phyloP scores from a whole-genome alignment of 1,140 invertebrate species.

The Himalopsyche phryganea region DNA sequence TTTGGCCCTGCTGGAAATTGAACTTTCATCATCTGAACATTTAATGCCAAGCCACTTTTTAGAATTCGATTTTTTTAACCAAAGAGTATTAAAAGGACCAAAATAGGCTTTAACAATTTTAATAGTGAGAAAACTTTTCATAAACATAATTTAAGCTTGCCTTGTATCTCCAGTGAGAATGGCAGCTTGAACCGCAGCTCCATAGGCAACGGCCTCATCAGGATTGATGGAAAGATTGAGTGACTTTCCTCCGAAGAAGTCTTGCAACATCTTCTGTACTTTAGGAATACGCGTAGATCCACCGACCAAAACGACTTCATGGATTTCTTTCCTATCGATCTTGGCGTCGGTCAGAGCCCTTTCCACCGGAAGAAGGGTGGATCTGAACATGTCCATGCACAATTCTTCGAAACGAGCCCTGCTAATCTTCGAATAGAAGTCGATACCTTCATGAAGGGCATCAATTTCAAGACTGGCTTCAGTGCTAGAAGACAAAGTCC shows the following conservation, averaged over 20 bases:
- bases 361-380: slow-evolving; percentile 69
- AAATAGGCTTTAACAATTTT: too few species aligned
- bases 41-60: too few species aligned
- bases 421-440: slow-evolving; percentile 83
- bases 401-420: slow-evolving; percentile 85
- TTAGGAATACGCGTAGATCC: slow-evolving; percentile 66
- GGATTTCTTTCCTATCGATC: slow-evolving; percentile 65
- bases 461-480: slow-evolving; percentile 73
- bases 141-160: slow-evolving; percentile 13
- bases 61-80: too few species aligned
- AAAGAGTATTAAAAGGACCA: too few species aligned
- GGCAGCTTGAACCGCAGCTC: slow-evolving; percentile 74
- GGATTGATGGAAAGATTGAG: slow-evolving; percentile 74
- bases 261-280: slow-evolving; percentile 63
- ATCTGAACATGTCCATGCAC: slow-evolving; percentile 75
- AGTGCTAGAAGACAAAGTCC: slow-evolving; percentile 64
- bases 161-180: slow-evolving; percentile 63
- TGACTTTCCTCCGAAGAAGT: slow-evolving; percentile 63
- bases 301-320: slow-evolving; percentile 64
- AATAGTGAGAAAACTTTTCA: too few species aligned
- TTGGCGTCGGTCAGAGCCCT: slow-evolving; percentile 72
- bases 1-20: too few species aligned
- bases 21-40: too few species aligned
- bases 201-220: slow-evolving; percentile 73
- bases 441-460: slow-evolving; percentile 72